Percentiles rank a stretch among this genome's conserved stretches.
Evolutionary conservation across 2,797 vertebrate genomes (phyloP).

Genomic region (Enteromius thamalakanensis): DNA sequence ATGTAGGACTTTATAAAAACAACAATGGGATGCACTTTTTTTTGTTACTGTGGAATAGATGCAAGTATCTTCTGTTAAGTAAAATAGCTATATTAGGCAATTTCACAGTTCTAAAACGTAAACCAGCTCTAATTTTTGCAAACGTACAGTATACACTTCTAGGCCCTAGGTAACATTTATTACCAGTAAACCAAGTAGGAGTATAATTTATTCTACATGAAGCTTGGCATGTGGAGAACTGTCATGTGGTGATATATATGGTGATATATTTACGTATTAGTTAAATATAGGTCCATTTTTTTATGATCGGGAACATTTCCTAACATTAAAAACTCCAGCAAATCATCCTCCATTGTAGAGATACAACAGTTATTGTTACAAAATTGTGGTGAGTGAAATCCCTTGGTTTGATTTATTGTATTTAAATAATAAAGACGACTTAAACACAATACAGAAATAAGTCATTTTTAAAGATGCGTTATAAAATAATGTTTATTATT

Average conservation of each 20-base stretch:
- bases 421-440: neutral
- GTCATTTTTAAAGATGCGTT: neutral
- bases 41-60: neutral
- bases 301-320: neutral
- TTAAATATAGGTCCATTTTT: neutral
- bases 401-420: neutral
- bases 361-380: no score
- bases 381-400: no score
- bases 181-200: neutral
- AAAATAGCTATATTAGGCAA: neutral
- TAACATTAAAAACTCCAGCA: neutral
- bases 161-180: neutral
- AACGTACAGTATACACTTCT: neutral
- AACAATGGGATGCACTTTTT: neutral
- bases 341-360: neutral
- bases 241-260: neutral
- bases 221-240: no score
- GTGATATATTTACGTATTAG: neutral
- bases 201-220: neutral
- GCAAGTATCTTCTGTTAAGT: neutral
- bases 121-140: neutral
- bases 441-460: neutral
- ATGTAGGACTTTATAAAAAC: no score
- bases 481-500: neutral
- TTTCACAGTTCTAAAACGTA: no score